A percentile compares a stretch with the other conserved stretches of the same genome.
phyloP scores from a whole-genome alignment of 2,888 invertebrate genomes.

The Leptinotarsa tumamoca region DNA sequence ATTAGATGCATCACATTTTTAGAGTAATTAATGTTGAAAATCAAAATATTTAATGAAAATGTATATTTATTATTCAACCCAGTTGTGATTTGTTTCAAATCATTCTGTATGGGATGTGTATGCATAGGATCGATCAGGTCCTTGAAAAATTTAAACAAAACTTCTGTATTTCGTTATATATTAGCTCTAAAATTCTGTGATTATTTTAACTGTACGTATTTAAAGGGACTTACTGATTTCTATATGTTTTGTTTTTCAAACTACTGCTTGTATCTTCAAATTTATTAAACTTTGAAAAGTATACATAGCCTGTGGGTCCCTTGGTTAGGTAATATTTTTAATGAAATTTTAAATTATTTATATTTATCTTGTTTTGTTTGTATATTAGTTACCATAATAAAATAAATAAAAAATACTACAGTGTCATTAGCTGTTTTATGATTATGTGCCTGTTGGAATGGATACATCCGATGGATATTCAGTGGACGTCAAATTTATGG shows the following conservation, averaged over 20 bases:
- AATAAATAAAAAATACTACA: slow-evolving; percentile 30
- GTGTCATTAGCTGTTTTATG: neutral
- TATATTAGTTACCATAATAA: slow-evolving; percentile 41
- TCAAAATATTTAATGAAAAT: slow-evolving; percentile 42
- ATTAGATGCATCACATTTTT: slow-evolving; percentile 43
- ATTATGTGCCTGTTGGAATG: too few relatives aligned
- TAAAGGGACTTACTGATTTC: neutral
- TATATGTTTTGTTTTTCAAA: neutral
- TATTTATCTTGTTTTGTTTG: slow-evolving; percentile 55
- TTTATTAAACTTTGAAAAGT: neutral
- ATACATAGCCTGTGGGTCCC: slow-evolving; percentile 11
- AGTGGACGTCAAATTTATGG: too few relatives aligned
- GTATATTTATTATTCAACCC: slow-evolving; percentile 5
- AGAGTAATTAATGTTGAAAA: slow-evolving; percentile 43
- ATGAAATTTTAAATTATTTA: slow-evolving; percentile 56
- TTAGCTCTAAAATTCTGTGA: slow-evolving; percentile 56
- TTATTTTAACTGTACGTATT: slow-evolving; percentile 48
- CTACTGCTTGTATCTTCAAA: neutral
- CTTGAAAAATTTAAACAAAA: neutral
- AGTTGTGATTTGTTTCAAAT: slow-evolving; percentile 5
- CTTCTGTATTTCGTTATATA: slow-evolving; percentile 23
- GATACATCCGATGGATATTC: too few relatives aligned
- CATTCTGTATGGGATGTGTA: neutral
- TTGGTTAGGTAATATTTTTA: slow-evolving; percentile 49
- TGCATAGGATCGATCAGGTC: too few relatives aligned